Conservation (phyloP, 2,888 invertebrate species). For the Schrankia costaestrigalis region DNA sequence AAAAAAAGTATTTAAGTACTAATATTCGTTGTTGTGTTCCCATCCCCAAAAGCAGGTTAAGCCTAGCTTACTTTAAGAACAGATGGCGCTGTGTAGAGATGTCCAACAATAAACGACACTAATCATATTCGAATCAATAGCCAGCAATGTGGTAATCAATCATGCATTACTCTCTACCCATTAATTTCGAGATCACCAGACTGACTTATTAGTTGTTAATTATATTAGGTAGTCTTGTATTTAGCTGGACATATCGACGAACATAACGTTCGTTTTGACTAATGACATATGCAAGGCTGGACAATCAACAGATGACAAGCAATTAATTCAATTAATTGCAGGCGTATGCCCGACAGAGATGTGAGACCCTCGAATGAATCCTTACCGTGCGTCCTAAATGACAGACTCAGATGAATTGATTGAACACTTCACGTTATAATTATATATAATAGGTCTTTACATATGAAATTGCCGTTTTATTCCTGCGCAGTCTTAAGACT, state of each 20-base stretch:
- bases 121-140: too few species aligned
- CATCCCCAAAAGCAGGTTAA: too few species aligned
- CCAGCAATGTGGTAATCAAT: too few species aligned
- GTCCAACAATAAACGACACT: too few species aligned
- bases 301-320: constrained; percentile 72
- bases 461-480: too few species aligned
- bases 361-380: constrained; percentile 31
- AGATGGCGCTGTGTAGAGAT: too few species aligned
- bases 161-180: constrained; percentile 37
- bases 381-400: constrained; percentile 26
- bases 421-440: constrained; percentile 14
- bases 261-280: constrained; percentile 54
- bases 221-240: constrained; percentile 35
- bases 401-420: constrained; percentile 26
- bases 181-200: constrained; percentile 53
- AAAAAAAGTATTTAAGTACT: too few species aligned
- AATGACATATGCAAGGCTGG: constrained; percentile 59
- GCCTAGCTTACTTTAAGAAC: too few species aligned
- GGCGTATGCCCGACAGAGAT: constrained; percentile 27
- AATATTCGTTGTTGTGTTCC: too few species aligned
- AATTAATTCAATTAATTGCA: constrained; percentile 71
- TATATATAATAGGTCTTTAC: too few species aligned
- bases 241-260: constrained; percentile 35
- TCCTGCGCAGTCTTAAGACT: too few species aligned
- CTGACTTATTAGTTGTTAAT: constrained; percentile 56